phyloP scores from a whole-genome alignment of 2,113 vertebrate species.

The Zosterops borbonicus region DNA sequence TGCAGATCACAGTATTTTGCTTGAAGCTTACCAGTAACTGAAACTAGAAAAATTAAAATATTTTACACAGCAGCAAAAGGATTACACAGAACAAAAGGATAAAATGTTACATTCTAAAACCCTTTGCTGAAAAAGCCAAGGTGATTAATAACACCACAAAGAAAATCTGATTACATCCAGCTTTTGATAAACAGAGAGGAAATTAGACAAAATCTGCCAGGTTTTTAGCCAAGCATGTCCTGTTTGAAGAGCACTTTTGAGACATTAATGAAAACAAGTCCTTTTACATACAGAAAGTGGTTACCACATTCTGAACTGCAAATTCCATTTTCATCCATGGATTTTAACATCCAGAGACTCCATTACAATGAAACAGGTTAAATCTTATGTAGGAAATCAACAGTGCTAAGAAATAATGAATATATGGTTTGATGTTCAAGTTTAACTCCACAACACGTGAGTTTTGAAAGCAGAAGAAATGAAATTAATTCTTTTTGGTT shows the following conservation, averaged over 20 bases:
- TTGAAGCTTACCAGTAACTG: background rate
- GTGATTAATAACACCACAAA: background rate
- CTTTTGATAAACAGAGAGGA: background rate
- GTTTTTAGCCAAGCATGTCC: background rate
- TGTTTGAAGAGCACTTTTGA: constrained; percentile 39
- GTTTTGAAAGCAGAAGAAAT: background rate
- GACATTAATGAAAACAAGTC: background rate
- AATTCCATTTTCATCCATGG: background rate
- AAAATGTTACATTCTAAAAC: background rate
- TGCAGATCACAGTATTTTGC: background rate
- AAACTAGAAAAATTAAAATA: background rate
- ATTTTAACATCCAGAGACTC: background rate
- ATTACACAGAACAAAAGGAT: background rate
- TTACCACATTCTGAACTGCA: background rate
- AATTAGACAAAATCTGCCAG: background rate
- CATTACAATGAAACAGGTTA: background rate
- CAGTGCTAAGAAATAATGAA: background rate
- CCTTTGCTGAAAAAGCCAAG: background rate
- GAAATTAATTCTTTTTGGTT: background rate
- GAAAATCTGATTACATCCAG: background rate
- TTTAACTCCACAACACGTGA: background rate
- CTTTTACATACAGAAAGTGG: background rate
- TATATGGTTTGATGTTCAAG: background rate
- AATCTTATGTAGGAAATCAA: background rate
- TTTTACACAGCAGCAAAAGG: background rate